phyloP scores from a whole-genome alignment of 1,140 invertebrate species.

The Drosophila azteca region DNA sequence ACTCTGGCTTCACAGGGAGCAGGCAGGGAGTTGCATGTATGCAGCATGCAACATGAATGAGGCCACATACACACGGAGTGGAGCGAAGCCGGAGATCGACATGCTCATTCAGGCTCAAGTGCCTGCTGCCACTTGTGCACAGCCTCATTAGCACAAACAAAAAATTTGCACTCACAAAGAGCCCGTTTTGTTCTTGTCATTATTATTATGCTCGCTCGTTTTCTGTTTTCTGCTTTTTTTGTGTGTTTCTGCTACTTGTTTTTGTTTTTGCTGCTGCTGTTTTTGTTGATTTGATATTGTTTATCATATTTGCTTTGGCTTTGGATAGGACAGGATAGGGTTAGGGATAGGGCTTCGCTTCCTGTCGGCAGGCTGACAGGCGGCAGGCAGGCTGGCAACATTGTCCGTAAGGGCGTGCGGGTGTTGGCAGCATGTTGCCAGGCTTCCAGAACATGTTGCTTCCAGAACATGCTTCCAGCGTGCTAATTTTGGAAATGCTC shows the following conservation, averaged over 20 bases:
- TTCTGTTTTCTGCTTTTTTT: constrained; percentile 11
- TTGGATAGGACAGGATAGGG: too few relatives aligned
- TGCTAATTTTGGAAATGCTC: constrained; percentile 67
- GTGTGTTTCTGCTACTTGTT: constrained; percentile 13
- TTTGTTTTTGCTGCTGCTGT: constrained; percentile 33
- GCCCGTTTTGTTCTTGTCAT: constrained; percentile 47
- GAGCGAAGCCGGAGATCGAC: constrained; percentile 4
- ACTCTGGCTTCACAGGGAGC: constrained; percentile 32
- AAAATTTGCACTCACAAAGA: constrained; percentile 41
- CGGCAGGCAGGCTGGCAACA: constrained; percentile 13
- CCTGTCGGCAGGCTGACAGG: too few relatives aligned
- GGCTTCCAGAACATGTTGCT: constrained; percentile 48
- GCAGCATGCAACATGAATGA: constrained; percentile 34
- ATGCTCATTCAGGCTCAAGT: constrained; percentile 43
- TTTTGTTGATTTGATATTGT: constrained; percentile 61
- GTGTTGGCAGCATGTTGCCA: constrained; percentile 18
- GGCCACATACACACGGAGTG: constrained; percentile 1
- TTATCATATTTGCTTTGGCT: constrained; percentile 38
- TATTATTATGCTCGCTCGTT: constrained; percentile 20
- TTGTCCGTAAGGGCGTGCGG: constrained; percentile 6
- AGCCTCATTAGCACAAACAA: constrained; percentile 64
- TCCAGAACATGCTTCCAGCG: constrained; percentile 44
- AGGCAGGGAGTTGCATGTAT: constrained; percentile 1
- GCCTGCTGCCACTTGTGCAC: constrained; percentile 66
- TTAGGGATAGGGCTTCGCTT: not conserved